Base-by-base conservation (phyloP, 2,113 vertebrate genomes). In the Urocynchramus pylzowi region DNA sequence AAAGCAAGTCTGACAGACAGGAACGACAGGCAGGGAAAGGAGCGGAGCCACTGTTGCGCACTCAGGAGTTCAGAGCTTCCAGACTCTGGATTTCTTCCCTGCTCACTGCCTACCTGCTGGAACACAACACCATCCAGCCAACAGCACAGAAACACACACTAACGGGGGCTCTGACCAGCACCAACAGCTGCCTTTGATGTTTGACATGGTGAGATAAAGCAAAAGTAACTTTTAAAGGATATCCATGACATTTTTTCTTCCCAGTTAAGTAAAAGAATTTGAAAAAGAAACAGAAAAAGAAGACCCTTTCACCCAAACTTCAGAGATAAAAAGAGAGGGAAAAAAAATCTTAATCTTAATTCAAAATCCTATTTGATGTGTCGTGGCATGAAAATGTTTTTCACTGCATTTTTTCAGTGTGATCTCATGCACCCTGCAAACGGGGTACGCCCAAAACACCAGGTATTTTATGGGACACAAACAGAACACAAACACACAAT, bases 361-460 rank as follows among this genome's bases (percentile, higher is more conserved):
- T 97, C 98, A 99, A 99, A 99, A 99, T 98, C 98, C 98, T 98
- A 98, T 98, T 98, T 96, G 99, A 99, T 99, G 98, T 98, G 99
- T 99, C 95, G 98, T 82, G 98, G 99, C 99, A 99, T 89, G 99
- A 99, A 98, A 98, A 98, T 98, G 98, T 99, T 99, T 99, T 99
- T 99, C 98, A 98, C 97, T 98, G 98, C 98, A 99, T 99, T 99
- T 99, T 99, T 99, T 97, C 98, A 97, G 98, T 96, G 98, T 99
- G 99, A 99, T 97, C 98, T 99, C 98, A 99, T 97, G 94, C 98
- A 79, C 97, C 96, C 97, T 92, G 96, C 96, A 92, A 97, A 97
- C 71, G 97, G 98, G 94, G 98, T 99, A 98, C 99, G 98, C 99
- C 99, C 99, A 98, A 74, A 90, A 92, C 96, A 98, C 98, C 96